Conservation (phyloP, 2,113 vertebrate species). For the Syngnathoides biaculeatus region DNA sequence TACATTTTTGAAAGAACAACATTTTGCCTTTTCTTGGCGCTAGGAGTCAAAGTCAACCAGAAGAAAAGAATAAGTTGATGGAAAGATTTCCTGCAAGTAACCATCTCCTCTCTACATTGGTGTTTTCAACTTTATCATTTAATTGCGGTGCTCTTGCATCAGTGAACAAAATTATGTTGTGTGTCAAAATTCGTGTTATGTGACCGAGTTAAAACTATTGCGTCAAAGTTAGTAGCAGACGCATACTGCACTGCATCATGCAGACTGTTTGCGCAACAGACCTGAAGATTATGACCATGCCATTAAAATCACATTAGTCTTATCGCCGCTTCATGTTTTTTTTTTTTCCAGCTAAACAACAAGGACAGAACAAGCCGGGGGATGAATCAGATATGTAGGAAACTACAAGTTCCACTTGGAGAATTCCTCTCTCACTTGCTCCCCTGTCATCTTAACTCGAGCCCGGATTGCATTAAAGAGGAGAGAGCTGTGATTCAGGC, state of each 20-base stretch:
- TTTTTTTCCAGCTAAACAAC: slow-evolving; percentile 50
- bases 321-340: slow-evolving; percentile 38
- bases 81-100: background rate
- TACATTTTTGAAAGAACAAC: background rate
- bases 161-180: background rate
- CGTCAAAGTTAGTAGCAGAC: slow-evolving; percentile 22
- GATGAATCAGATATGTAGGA: slow-evolving; percentile 45
- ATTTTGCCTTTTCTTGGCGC: background rate
- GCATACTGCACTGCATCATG: slow-evolving; percentile 28
- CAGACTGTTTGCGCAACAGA: slow-evolving; percentile 38
- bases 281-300: slow-evolving; percentile 36
- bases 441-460: slow-evolving; percentile 43
- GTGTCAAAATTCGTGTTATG: background rate
- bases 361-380: slow-evolving; percentile 35
- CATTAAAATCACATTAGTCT: slow-evolving; percentile 47
- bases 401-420: slow-evolving; percentile 31
- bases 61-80: background rate
- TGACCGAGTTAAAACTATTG: slow-evolving; percentile 13
- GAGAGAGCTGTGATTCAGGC: slow-evolving; percentile 37
- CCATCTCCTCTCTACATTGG: background rate
- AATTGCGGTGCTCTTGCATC: background rate
- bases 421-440: slow-evolving; percentile 26
- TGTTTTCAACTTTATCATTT: slow-evolving; percentile 1
- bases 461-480: slow-evolving; percentile 29
- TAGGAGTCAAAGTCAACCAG: background rate